Base-by-base conservation (phyloP, 2,113 vertebrate genomes). In the Piaya cayana region DNA sequence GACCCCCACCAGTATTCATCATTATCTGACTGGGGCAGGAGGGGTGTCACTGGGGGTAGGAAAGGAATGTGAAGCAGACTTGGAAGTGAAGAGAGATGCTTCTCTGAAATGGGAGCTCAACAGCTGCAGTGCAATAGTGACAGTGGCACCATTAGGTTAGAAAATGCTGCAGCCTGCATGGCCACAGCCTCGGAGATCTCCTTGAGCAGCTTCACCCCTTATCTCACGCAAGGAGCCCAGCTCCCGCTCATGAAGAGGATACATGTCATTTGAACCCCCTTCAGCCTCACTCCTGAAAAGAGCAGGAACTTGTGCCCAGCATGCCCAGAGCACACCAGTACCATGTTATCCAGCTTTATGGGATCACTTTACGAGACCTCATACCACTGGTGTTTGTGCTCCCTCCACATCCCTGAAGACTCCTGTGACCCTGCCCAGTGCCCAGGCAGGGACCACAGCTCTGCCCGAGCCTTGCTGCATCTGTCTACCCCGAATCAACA, bases 381-480 rank as follows among this genome's bases (percentile, higher is more conserved):
- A 0, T 55, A 22, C 11, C 4, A 4, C 52, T 77, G 34, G 45
- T 67, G 45, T 56, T 37, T 72, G 53, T 55, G 32, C 23, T 50
- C 23, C 59, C 27, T 26, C 37, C 1, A 0, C 2, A 1, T 32
- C 37, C 43, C 36, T 5, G 1, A 43, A 45, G 17, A 29, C 19
- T 62, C 53, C 65, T 32, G 50, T 10, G 12, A 14, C 60, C 22
- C 65, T 62, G 65, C 39, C 36, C 30, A 19, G n/a, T 36, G 59
- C 29, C 39, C 20, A 27, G 56, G 43, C 62, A 69, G 55, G 62
- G 36, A 34, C 43, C 1, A 2, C 56, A 67, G 76, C 76, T 71
- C 64, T 77, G 34, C 70, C 52, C 29, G 42, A 43, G 65, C 45
- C 63, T 64, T 20, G 6, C 62, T 64, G 18, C 1, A 2, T 49